These are phyloP conservation scores for Dysidea cf. avara DNA, from an alignment of 37 sponge, comb jelly and placozoan species.

Conservation along the genomic window DNA sequence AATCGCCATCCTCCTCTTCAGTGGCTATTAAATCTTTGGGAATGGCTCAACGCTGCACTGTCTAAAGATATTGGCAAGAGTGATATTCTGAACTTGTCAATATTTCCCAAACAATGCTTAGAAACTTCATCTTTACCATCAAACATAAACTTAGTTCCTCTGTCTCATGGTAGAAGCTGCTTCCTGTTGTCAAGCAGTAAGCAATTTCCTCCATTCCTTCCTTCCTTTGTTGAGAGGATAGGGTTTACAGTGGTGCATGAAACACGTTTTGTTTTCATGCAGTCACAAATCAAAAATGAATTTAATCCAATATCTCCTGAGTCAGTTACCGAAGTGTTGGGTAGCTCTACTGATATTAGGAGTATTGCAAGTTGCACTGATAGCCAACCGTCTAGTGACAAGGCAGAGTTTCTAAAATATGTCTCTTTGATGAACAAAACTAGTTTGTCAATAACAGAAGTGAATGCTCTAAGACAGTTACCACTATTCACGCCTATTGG, in stretches of 20 bases:
- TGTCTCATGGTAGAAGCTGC: too few species aligned
- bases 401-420: too few species aligned
- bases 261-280: constrained; percentile 15
- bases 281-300: neutral
- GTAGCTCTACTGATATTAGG: too few species aligned
- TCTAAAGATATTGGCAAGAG: neutral
- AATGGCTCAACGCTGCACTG: constrained; percentile 8
- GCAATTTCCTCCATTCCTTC: neutral
- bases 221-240: neutral
- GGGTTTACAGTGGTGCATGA: neutral
- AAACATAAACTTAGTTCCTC: neutral
- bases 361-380: too few species aligned
- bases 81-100: constrained; percentile 26
- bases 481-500: constrained; percentile 22
- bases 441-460: too few species aligned
- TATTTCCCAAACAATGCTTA: constrained; percentile 8
- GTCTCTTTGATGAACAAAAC: too few species aligned
- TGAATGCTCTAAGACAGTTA: neutral
- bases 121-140: too few species aligned
- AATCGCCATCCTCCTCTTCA: constrained; percentile 26
- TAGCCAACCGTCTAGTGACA: too few species aligned
- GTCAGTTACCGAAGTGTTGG: too few species aligned
- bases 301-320: too few species aligned
- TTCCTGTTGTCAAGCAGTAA: too few species aligned
- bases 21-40: constrained; percentile 52